A percentile compares a stretch with the other conserved stretches of the same genome.
These are phyloP conservation scores for Xenopus petersii DNA, from an alignment of 2,797 vertebrate species.

Conservation along the genomic window DNA sequence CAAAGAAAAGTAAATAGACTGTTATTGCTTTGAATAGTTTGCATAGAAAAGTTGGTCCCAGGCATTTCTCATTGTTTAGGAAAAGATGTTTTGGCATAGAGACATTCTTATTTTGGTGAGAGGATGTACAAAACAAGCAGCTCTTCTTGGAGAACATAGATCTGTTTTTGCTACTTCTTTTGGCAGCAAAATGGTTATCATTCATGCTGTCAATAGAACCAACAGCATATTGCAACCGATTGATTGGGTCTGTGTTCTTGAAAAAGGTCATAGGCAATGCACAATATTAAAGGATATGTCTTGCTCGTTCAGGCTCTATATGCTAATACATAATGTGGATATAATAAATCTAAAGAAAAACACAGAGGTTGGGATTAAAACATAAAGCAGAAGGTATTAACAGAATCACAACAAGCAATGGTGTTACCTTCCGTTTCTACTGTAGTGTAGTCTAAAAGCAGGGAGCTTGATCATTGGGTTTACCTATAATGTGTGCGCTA, in stretches of 20 bases:
- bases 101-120: too few relatives aligned
- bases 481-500: slow-evolving; percentile 82
- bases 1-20: too few relatives aligned
- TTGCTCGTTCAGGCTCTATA: not conserved
- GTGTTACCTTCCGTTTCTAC: slow-evolving; percentile 63
- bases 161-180: not conserved
- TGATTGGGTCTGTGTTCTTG: slow-evolving; percentile 35
- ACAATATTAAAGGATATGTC: slow-evolving; percentile 5
- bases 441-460: slow-evolving; percentile 71
- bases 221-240: slow-evolving; percentile 12
- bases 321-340: not conserved
- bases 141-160: not conserved
- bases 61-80: too few relatives aligned
- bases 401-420: slow-evolving; percentile 48
- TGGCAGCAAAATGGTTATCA: not conserved
- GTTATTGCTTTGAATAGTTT: too few relatives aligned
- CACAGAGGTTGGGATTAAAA: not conserved
- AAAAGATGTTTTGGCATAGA: too few relatives aligned
- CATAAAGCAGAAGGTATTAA: slow-evolving; percentile 6
- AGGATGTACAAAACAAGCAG: slow-evolving; percentile 13
- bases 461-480: slow-evolving; percentile 73
- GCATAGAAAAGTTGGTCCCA: too few relatives aligned
- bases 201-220: slow-evolving; percentile 9
- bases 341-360: not conserved
- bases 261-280: slow-evolving; percentile 28